Evolutionary conservation across 2,797 vertebrate species (phyloP).

Genomic region (Galaxias olidus): DNA sequence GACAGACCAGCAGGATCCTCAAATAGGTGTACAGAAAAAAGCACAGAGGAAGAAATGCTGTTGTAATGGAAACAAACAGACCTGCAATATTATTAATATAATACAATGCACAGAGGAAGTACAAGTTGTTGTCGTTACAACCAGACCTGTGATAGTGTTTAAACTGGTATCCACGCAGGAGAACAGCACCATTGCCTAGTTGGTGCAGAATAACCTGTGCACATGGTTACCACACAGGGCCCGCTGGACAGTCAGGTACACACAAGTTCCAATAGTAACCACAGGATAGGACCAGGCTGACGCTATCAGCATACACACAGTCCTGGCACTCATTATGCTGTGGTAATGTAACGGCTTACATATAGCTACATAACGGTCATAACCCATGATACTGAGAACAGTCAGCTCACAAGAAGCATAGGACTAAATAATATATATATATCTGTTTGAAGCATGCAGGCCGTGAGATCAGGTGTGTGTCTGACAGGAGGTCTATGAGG

Average conservation of each 20-base stretch:
- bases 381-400: conserved; percentile 16
- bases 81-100: conserved; percentile 47
- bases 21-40: conserved; percentile 59
- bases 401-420: conserved; percentile 11
- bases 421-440: conserved; percentile 9
- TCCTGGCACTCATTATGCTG: conserved; percentile 9
- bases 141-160: conserved; percentile 15
- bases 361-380: conserved; percentile 22
- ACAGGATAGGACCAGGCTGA: conserved; percentile 2
- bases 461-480: conserved; percentile 12
- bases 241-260: neutral
- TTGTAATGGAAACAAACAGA: conserved; percentile 32
- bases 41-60: conserved; percentile 47
- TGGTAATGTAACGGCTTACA: conserved; percentile 16
- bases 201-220: neutral
- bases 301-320: neutral
- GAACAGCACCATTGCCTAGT: conserved; percentile 11
- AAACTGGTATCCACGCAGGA: conserved; percentile 34
- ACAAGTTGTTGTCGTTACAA: conserved; percentile 32
- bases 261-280: neutral
- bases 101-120: conserved; percentile 49
- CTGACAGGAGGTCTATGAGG: conserved; percentile 14
- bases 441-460: conserved; percentile 14
- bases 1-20: conserved; percentile 45
- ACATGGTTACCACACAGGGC: neutral